A percentile compares a stretch with the other conserved stretches of the same genome.
These are phyloP conservation scores for Drosophila chauvacae DNA, from an alignment of 1,140 invertebrate genomes.

Conservation along the genomic window DNA sequence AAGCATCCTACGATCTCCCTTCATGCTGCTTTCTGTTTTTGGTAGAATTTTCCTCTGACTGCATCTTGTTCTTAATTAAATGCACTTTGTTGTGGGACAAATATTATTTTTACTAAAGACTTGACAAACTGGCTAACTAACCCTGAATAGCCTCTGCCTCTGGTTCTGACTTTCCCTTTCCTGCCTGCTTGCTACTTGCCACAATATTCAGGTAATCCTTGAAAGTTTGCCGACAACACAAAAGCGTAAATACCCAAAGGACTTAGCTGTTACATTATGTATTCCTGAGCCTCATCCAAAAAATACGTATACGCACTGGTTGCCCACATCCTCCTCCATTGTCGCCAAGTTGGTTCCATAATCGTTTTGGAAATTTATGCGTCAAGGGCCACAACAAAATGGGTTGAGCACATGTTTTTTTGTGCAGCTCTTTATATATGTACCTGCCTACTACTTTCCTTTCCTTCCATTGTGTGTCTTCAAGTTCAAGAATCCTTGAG, in stretches of 20 bases:
- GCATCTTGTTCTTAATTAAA: conserved; percentile 73
- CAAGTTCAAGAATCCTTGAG: conserved; percentile 26
- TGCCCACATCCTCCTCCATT: background rate
- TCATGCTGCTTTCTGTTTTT: conserved; percentile 5
- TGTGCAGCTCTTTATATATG: conserved; percentile 19
- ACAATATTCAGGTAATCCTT: conserved; percentile 63
- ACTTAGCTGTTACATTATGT: conserved; percentile 74
- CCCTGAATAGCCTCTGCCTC: conserved; percentile 17
- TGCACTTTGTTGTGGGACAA: conserved; percentile 69
- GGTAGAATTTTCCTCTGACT: conserved; percentile 33
- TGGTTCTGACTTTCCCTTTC: background rate
- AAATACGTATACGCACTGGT: conserved; percentile 56
- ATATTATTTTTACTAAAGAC: conserved; percentile 71
- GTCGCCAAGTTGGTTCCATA: conserved; percentile 31
- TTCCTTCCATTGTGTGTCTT: conserved; percentile 14
- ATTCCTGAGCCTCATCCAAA: conserved; percentile 68
- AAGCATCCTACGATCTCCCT: conserved; percentile 25
- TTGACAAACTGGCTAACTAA: conserved; percentile 49
- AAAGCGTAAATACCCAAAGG: conserved; percentile 77
- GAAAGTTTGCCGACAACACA: conserved; percentile 71
- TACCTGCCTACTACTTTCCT: conserved; percentile 9
- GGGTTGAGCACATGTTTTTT: conserved; percentile 51
- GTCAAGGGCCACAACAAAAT: conserved; percentile 39
- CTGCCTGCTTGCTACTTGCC: conserved; percentile 5
- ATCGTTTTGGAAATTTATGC: conserved; percentile 57